phyloP scores from a whole-genome alignment of 2,888 invertebrate genomes.

The Andrena bucephala region DNA sequence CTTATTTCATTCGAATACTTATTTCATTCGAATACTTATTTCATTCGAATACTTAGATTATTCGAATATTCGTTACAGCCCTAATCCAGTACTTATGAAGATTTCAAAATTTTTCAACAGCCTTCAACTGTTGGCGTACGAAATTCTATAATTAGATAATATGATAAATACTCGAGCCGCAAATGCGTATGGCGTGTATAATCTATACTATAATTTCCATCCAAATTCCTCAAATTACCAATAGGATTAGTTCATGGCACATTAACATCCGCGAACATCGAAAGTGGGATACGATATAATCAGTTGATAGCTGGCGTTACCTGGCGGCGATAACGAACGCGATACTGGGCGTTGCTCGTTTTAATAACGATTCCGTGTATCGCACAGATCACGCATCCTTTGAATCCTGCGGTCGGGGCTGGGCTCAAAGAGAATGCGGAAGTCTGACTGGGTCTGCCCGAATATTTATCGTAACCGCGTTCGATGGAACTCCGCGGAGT shows the following conservation, averaged over 20 bases:
- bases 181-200: too few relatives aligned
- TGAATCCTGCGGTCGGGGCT: slow-evolving; percentile 44
- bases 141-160: too few relatives aligned
- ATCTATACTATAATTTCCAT: too few relatives aligned
- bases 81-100: too few relatives aligned
- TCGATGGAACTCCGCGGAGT: slow-evolving; percentile 14
- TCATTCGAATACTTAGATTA: too few relatives aligned
- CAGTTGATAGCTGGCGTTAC: not conserved
- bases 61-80: too few relatives aligned
- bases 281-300: not conserved
- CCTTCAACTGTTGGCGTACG: too few relatives aligned
- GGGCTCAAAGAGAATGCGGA: slow-evolving; percentile 50
- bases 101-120: too few relatives aligned
- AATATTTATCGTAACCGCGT: slow-evolving; percentile 53
- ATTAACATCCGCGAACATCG: slow-evolving; percentile 25
- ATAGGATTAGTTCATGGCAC: slow-evolving; percentile 12
- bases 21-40: too few relatives aligned
- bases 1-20: too few relatives aligned
- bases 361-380: slow-evolving; percentile 17
- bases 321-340: slow-evolving; percentile 1
- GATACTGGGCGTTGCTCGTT: not conserved
- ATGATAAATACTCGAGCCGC: too few relatives aligned
- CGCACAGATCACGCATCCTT: slow-evolving; percentile 33
- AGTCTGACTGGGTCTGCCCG: slow-evolving; percentile 42
- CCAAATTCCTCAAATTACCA: too few relatives aligned